These are phyloP conservation scores for Psilopogon haemacephalus DNA, from an alignment of 2,113 vertebrate species.

Conservation along the genomic window DNA sequence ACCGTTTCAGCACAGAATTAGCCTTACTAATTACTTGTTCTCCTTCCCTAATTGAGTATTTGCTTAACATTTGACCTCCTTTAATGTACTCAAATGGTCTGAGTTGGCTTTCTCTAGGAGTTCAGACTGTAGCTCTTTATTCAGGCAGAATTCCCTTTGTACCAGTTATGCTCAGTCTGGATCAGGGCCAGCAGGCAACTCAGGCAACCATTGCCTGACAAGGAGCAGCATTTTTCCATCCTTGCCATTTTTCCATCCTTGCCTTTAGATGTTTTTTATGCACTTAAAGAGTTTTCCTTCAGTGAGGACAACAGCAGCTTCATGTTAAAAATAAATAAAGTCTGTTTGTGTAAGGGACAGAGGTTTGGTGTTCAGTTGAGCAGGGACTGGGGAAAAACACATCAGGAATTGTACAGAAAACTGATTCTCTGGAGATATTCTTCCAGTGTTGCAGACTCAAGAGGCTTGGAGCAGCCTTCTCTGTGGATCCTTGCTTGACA, in stretches of 20 bases:
- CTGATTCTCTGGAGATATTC: neutral
- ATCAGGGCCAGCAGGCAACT: neutral
- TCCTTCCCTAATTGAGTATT: conserved; percentile 25
- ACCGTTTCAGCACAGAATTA: conserved; percentile 20
- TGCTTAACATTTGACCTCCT: conserved; percentile 26
- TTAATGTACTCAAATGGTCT: neutral
- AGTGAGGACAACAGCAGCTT: neutral
- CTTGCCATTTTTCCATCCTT: too few species aligned
- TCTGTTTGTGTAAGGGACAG: neutral
- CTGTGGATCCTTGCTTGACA: neutral
- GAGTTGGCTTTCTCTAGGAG: neutral
- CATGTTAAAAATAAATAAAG: too few species aligned
- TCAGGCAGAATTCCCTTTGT: neutral
- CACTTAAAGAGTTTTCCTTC: neutral
- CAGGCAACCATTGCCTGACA: neutral
- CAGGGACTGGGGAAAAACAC: neutral
- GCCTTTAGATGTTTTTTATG: neutral
- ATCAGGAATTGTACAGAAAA: neutral
- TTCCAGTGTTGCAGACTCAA: neutral
- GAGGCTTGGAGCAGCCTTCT: neutral
- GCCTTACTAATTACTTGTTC: neutral
- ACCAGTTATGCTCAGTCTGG: neutral
- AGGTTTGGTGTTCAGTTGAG: neutral
- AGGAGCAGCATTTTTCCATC: neutral
- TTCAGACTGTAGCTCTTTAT: neutral